Evolutionary conservation across 2,797 vertebrate genomes (phyloP), one percentile per base, ranked within the genome.

Genomic region (Enteromius anoplus): DNA sequence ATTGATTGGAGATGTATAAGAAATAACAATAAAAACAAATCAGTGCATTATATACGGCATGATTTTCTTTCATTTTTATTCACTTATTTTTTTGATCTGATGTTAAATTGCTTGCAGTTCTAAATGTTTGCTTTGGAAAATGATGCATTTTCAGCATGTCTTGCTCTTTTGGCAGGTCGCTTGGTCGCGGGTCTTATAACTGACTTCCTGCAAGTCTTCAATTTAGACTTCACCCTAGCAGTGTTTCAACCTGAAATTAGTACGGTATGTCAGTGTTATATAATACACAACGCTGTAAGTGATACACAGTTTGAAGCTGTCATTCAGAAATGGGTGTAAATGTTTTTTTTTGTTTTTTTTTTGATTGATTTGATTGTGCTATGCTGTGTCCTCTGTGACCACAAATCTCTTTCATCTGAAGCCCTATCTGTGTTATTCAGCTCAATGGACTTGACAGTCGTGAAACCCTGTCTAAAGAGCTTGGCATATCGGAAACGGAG

Each of bases 191-290:
- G 95, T 90, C 96, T 99, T 19, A 94, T 99, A 64, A 88, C 96
- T 40, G 98, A 99, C 91, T 99, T 99, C 87, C 96, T 99, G 64
- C 97, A 95, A 21, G 96, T 97, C 87, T 99, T 98, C 88, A 95
- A 96, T 87, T 94, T 99, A 85, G 97, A 99, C 92, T 98, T 99
- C 90, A 99, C 96, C 0, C 90, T 97, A 53, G 95, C 97, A 0
- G 98, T 99, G 68, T 99, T 99, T 88, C 97, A 97, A 80, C 97
- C 98, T 1, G 98, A 99, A 93, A 95, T 96, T 66, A 97, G 95
- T 93, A 94, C 93, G 71, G 97, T 98, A 94, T 8, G 76, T 73
- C 23, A 32, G 17, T 17, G 3, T 60, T 47, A 7, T 70, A 0
- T 17, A 40, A 10, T 64, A 7, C 1, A 8, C 12, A 55, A 40